Base-by-base conservation (phyloP, 2,797 vertebrate species). In the Acanthurus leucopareius region DNA sequence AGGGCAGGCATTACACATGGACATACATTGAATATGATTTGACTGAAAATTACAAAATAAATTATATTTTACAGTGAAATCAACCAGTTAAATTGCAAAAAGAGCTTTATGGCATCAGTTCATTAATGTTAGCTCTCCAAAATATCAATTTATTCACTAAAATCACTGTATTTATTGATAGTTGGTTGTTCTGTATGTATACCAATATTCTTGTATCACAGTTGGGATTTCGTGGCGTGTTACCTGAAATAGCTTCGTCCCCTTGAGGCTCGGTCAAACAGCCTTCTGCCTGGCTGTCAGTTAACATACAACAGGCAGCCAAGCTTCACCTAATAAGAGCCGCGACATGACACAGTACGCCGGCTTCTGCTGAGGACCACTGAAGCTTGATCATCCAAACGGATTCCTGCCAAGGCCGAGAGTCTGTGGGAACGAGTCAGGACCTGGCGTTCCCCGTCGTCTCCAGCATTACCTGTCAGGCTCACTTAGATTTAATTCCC, bases 341-440 rank as follows among this genome's bases (percentile, higher is more conserved):
- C 40, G 38, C n/a, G 17, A 77, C 73, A 42, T 51, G 74, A 80
- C 77, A 54, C 77, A 77, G 77, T 61, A 63, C 82, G 64, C 52
- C 13, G 32, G 45, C 56, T 73, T 83, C 73, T 56, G 80, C 44
- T 52, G 42, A 72, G 42, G 66, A 66, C 64, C 77, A 20, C 71
- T 69, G 84, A 76, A 78, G 54, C 82, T 65, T 16, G 64, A 75
- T 89, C 70, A 89, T 75, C 79, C 58, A 59, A 52, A 67, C 68
- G 61, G 17, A 32, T 67, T 85, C 59, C 67, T 88, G 81, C 76
- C 87, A 80, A 85, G 62, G 56, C 80, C 82, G 84, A 84, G 74
- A 70, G 32, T 49, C 62, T 58, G 73, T 15, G 69, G 61, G 69
- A 75, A 74, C 69, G 70, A 73, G 82, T 52, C 9, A 5, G 54